A percentile compares a stretch with the other conserved stretches of the same genome.
Conservation (phyloP, 2,888 invertebrate species). For the Bellardia pandia region DNA sequence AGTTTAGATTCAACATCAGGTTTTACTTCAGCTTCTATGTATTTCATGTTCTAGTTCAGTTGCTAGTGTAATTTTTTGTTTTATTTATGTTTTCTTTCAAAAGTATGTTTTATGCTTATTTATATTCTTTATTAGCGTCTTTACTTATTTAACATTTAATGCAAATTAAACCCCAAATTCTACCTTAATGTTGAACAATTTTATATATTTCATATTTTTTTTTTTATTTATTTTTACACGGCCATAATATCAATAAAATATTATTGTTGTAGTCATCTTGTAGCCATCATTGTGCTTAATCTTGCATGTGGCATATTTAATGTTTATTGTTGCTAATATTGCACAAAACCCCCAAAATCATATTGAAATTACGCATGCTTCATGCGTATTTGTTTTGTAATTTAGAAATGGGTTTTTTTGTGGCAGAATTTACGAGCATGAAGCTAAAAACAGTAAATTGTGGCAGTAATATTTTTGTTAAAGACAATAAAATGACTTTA, state of each 20-base stretch:
- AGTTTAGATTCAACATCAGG: too few species aligned
- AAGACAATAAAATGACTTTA: neutral
- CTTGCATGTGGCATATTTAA: conserved; percentile 15
- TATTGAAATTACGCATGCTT: neutral
- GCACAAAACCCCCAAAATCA: neutral
- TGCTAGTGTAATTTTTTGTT: too few species aligned
- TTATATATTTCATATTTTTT: neutral
- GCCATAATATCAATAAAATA: neutral
- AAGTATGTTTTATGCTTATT: too few species aligned
- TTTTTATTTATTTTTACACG: neutral
- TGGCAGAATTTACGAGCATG: neutral
- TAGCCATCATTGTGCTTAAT: conserved; percentile 12
- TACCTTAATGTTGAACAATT: neutral
- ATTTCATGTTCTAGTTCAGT: too few species aligned
- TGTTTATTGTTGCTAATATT: neutral
- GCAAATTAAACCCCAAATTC: neutral
- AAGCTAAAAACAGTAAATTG: neutral
- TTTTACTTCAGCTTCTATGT: too few species aligned
- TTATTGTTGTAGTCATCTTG: conserved; percentile 5
- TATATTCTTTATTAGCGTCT: too few species aligned
- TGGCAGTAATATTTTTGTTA: neutral
- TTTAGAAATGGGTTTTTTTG: neutral
- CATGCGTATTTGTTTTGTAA: neutral
- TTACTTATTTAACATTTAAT: too few species aligned
- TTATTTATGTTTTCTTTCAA: too few species aligned